Conservation (phyloP, 2,797 vertebrate genomes). For the Craterocephalus amniculus region DNA sequence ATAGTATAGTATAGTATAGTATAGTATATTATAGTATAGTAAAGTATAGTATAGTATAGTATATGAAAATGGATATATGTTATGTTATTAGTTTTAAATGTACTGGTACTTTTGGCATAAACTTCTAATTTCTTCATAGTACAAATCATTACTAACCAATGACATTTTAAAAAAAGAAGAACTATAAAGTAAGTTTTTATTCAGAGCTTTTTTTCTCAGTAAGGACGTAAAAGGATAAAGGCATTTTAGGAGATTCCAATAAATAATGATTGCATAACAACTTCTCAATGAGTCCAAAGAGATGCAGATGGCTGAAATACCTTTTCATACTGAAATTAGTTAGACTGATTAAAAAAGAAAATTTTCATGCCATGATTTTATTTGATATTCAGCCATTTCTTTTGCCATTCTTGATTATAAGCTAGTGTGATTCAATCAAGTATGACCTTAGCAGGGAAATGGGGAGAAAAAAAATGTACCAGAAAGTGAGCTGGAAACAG, state of each 20-base stretch:
- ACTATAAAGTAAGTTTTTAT: neutral
- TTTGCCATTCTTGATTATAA: conserved; percentile 32
- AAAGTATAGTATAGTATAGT: neutral
- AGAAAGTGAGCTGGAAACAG: conserved; percentile 47
- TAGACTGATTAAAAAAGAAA: conserved; percentile 32
- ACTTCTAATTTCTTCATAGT: too few relatives aligned
- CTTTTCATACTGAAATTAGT: conserved; percentile 8
- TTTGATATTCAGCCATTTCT: conserved; percentile 40
- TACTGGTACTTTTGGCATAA: neutral
- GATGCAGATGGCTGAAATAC: conserved; percentile 8
- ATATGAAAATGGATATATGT: neutral
- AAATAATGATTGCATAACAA: neutral
- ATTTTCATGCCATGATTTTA: conserved; percentile 22
- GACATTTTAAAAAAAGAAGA: neutral
- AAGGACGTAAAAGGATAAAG: neutral
- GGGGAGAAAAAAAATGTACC: conserved; percentile 28
- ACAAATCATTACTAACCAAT: neutral
- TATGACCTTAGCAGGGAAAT: neutral
- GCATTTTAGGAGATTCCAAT: neutral
- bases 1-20: too few relatives aligned
- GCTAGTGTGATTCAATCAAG: conserved; percentile 36
- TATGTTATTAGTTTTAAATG: neutral
- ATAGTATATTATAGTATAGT: too few relatives aligned
- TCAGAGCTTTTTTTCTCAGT: neutral
- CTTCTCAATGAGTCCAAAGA: neutral